Percentiles rank a stretch among this genome's conserved stretches.
Conservation (phyloP, 2,113 vertebrate genomes). For the Ptyas mucosa region DNA sequence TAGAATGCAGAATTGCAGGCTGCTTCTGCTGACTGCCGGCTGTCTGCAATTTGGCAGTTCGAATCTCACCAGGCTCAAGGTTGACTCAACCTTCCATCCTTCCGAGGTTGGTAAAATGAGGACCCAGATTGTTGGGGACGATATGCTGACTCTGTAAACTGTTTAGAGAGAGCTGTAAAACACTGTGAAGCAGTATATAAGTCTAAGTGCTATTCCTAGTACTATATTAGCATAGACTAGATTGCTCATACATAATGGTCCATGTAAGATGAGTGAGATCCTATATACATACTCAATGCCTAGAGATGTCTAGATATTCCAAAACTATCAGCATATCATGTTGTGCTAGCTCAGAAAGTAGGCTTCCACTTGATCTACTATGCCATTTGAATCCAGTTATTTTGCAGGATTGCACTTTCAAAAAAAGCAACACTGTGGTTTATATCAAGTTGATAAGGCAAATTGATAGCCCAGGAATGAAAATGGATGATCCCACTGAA, state of each 20-base stretch:
- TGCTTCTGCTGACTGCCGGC: too few species aligned
- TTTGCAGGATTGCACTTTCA: not conserved
- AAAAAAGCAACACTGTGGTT: not conserved
- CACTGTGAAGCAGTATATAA: too few species aligned
- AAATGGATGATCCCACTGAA: not conserved
- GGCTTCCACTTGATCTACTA: not conserved
- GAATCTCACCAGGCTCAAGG: too few species aligned
- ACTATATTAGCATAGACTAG: not conserved
- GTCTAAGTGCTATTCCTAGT: too few species aligned
- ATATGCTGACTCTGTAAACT: too few species aligned
- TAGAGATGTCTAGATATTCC: not conserved
- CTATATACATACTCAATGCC: not conserved
- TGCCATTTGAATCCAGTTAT: not conserved
- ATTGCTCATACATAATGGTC: too few species aligned
- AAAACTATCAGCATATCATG: not conserved
- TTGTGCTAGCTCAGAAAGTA: not conserved
- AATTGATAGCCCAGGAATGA: not conserved
- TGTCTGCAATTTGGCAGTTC: too few species aligned
- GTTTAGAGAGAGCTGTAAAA: too few species aligned
- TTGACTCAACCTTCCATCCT: too few species aligned
- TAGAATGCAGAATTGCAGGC: too few species aligned
- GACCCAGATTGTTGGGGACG: too few species aligned
- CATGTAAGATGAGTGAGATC: not conserved
- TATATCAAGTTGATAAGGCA: not conserved
- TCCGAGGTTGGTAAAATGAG: too few species aligned